Evolutionary conservation across 2,797 vertebrate genomes (phyloP).

Genomic region (Epinephelus awoara): DNA sequence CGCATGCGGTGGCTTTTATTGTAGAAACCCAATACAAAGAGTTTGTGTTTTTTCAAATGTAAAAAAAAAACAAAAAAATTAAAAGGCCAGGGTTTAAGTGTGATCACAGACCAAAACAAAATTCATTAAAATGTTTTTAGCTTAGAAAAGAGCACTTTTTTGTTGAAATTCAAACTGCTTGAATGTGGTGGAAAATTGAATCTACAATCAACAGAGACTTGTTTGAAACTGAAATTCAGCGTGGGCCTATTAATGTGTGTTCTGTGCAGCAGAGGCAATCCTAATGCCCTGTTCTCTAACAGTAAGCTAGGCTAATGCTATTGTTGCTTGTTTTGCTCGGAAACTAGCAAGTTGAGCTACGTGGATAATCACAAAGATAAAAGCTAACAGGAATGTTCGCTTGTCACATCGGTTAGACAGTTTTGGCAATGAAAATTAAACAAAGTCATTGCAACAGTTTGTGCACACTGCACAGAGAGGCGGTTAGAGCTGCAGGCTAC

Average conservation of each 20-base stretch:
- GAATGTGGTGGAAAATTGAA: background rate
- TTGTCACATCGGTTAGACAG: no score
- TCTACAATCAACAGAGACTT: background rate
- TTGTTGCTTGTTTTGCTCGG: background rate
- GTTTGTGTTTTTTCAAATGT: slow-evolving; percentile 8
- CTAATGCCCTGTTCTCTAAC: background rate
- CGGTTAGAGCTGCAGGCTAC: no score
- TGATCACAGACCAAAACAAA: background rate
- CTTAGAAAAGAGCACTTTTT: background rate
- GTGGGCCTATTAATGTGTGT: background rate
- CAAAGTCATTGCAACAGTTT: no score
- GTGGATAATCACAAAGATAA: background rate
- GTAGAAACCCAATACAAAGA: slow-evolving; percentile 27
- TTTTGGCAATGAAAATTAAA: no score
- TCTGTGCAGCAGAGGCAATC: background rate
- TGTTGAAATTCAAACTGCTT: background rate
- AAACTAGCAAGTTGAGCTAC: background rate
- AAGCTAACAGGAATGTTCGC: no score
- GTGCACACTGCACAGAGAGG: no score
- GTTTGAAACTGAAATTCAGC: background rate
- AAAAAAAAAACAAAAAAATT: no score
- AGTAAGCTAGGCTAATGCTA: background rate
- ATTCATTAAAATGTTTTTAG: slow-evolving; percentile 4
- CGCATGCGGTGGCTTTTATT: background rate
- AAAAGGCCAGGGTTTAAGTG: background rate